phyloP scores from a whole-genome alignment of 2,797 vertebrate genomes.

The Sebastolobus alascanus region DNA sequence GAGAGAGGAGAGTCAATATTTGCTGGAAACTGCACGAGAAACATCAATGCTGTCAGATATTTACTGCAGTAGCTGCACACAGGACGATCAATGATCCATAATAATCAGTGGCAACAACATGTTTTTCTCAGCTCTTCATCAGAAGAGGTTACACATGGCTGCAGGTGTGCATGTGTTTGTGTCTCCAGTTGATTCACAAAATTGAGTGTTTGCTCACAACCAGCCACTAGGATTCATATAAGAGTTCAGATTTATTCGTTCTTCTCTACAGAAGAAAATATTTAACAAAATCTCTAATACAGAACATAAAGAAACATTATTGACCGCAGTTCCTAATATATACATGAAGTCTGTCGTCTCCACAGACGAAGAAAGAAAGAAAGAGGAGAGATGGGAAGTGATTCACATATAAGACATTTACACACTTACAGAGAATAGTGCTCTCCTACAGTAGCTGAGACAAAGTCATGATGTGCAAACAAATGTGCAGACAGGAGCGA shows the following conservation, averaged over 20 bases:
- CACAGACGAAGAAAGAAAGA: slow-evolving; percentile 19
- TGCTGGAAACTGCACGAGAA: background rate
- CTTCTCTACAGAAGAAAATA: slow-evolving; percentile 71
- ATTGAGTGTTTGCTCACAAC: background rate
- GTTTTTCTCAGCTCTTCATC: background rate
- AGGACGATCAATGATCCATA: background rate
- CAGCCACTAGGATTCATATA: slow-evolving; percentile 28
- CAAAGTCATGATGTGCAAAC: slow-evolving; percentile 13
- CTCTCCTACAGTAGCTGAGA: background rate
- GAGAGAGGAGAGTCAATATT: background rate
- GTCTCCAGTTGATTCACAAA: too few species aligned
- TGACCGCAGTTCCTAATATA: slow-evolving; percentile 46
- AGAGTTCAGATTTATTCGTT: slow-evolving; percentile 67
- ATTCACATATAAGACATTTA: slow-evolving; percentile 24
- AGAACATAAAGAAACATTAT: slow-evolving; percentile 56
- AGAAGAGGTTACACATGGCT: too few species aligned
- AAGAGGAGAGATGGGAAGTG: slow-evolving; percentile 14
- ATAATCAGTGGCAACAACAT: background rate
- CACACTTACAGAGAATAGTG: slow-evolving; percentile 28
- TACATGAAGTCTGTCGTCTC: slow-evolving; percentile 33
- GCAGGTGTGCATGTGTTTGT: too few species aligned
- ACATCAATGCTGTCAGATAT: slow-evolving; percentile 5
- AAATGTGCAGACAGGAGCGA: slow-evolving; percentile 2
- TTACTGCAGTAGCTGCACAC: background rate
- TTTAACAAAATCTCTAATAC: slow-evolving; percentile 68